Evolutionary conservation across 2,797 vertebrate species (phyloP), one percentile per base, ranked within the genome.

Genomic region (Halcyon leucocephala): DNA sequence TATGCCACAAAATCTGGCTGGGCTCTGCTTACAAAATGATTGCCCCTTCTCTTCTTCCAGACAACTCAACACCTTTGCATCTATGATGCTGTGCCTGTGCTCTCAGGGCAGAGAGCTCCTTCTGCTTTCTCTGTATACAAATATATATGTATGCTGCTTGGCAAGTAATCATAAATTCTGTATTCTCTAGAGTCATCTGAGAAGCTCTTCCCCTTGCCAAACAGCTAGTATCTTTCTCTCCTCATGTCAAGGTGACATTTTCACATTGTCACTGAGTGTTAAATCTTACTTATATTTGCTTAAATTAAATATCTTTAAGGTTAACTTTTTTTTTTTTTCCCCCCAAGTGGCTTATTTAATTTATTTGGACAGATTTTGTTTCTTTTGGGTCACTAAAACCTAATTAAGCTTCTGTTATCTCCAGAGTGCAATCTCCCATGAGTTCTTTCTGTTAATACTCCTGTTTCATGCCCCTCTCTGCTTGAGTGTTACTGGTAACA

Each of bases 351-450:
- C 42, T 91, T 74, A 52, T 91, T 96, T 82, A 85, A 91, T 91
- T 93, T 87, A 51, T 95, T 91, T 93, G 33, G 91, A 54, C 58
- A 89, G 67, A 73, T 88, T 41, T 91, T 66, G 20, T 93, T 93
- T 95, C 83, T 95, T 95, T 95, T 83, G 48, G 55, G 89, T 91
- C 26, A 25, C 82, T 91, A 91, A 95, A 95, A 93, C 54, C 82
- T 94, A 95, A 95, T 94, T 95, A 96, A 93, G 58, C 91, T 86
- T 86, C 66, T 76, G 62, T 69, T 96, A 52, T 86, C 91, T 93
- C 94, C 72, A 55, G 62, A 93, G 62, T 84, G 77, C 64, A 82
- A 92, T 85, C 52, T 93, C 86, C 74, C 71, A 26, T 90, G 73
- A 64, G 62, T 84, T 90, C 51, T 86, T 86, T 82, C 55, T 82